Conservation (phyloP, 2,797 vertebrate genomes). For the Tragopan temminckii region DNA sequence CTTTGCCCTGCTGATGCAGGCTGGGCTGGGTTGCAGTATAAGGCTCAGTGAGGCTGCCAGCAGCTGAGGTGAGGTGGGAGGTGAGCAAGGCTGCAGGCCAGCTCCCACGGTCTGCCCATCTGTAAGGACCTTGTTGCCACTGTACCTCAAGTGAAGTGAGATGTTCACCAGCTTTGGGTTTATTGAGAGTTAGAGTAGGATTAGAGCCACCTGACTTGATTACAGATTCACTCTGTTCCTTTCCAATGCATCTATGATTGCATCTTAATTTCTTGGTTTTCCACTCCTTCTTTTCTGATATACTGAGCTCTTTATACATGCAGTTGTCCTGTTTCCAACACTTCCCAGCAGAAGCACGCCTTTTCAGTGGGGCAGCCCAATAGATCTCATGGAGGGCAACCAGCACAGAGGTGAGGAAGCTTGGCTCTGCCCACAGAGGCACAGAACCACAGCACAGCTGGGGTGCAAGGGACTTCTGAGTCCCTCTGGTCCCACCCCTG, state of each 20-base stretch:
- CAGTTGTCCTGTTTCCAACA: not conserved
- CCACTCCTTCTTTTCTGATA: not conserved
- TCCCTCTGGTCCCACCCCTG: not conserved
- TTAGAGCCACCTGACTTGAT: not conserved
- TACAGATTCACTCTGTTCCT: not conserved
- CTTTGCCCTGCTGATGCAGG: not conserved
- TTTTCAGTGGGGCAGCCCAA: not conserved
- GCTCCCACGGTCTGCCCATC: not conserved
- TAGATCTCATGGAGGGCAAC: not conserved
- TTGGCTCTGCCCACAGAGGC: not conserved
- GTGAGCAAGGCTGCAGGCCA: not conserved
- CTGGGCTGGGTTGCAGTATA: accelerated
- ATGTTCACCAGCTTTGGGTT: not conserved
- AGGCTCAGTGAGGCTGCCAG: accelerated
- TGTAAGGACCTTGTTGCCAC: not conserved
- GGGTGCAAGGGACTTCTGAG: not conserved
- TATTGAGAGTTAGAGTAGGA: not conserved
- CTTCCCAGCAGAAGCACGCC: accelerated
- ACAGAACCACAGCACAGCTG: not conserved
- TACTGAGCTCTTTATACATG: not conserved
- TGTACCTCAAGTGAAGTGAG: not conserved
- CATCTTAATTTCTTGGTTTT: not conserved
- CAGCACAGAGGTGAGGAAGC: not conserved
- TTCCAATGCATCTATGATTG: not conserved
- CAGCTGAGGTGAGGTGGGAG: not conserved